These are phyloP conservation scores for Pipistrellus nathusii DNA, from an alignment of 2,797 vertebrate genomes.

Conservation along the genomic window DNA sequence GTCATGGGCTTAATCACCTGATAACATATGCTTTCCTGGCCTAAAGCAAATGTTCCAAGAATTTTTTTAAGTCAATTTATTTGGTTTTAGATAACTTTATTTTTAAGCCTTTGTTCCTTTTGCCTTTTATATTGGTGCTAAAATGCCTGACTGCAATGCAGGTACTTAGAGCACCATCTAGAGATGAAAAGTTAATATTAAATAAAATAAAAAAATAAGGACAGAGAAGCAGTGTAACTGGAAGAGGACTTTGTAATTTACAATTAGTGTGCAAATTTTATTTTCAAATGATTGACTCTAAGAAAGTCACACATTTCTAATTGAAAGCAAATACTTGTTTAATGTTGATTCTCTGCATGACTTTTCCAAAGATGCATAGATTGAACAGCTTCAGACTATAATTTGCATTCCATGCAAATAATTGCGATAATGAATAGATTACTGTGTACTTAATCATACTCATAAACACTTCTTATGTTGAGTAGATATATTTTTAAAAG, in stretches of 20 bases:
- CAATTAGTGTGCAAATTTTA: conserved; percentile 70
- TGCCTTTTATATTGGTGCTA: conserved; percentile 53
- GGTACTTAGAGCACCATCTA: conserved; percentile 89
- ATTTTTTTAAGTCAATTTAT: conserved; percentile 27
- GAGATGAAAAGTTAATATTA: conserved; percentile 84
- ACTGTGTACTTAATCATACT: conserved; percentile 78
- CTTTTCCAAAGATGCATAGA: conserved; percentile 81
- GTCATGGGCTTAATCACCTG: conserved; percentile 60
- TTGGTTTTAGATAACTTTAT: conserved; percentile 16
- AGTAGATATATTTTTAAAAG: conserved; percentile 75
- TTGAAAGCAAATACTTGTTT: conserved; percentile 82
- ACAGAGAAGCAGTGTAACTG: not conserved
- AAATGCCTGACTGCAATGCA: conserved; percentile 61
- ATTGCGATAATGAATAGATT: conserved; percentile 82
- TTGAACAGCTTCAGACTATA: conserved; percentile 79
- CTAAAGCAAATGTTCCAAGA: conserved; percentile 62
- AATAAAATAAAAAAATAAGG: not conserved
- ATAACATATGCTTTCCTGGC: conserved; percentile 12
- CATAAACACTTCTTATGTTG: conserved; percentile 74
- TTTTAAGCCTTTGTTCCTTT: conserved; percentile 54
- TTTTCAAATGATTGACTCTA: conserved; percentile 78
- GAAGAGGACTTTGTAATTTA: conserved; percentile 78
- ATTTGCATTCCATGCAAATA: conserved; percentile 80
- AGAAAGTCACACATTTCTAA: conserved; percentile 80
- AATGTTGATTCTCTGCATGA: conserved; percentile 74